phyloP scores from a whole-genome alignment of 2,113 vertebrate genomes.

The Orycteropus afer region DNA sequence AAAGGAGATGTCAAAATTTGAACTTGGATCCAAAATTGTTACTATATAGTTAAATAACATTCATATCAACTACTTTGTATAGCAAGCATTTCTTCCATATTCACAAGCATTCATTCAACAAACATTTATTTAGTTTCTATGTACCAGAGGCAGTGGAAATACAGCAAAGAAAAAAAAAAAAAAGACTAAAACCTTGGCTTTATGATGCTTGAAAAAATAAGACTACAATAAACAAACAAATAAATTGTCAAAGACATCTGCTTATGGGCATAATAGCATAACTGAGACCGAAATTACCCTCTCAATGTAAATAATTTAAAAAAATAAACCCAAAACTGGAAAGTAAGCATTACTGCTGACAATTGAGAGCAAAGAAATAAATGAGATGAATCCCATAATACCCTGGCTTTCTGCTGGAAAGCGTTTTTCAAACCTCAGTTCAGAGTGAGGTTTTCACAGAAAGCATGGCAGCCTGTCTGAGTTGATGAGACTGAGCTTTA shows the following conservation, averaged over 20 bases:
- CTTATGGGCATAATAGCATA: neutral
- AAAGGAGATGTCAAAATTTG: neutral
- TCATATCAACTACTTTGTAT: neutral
- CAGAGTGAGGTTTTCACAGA: neutral
- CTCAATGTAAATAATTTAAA: neutral
- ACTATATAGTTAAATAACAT: neutral
- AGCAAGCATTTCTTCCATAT: neutral
- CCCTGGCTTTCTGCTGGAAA: neutral
- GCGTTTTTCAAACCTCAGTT: neutral
- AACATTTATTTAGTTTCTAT: fast-evolving
- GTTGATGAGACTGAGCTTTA: neutral
- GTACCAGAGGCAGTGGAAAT: neutral
- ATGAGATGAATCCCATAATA: neutral
- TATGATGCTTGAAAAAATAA: neutral
- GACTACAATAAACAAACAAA: neutral
- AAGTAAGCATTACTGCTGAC: neutral
- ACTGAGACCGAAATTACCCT: neutral
- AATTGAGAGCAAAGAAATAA: neutral
- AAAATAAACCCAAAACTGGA: neutral
- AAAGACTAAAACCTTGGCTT: neutral
- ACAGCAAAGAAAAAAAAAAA: neutral
- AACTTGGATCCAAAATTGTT: neutral
- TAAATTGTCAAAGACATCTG: neutral
- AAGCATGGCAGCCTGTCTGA: no score
- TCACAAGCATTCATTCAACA: neutral